Base-by-base conservation (phyloP, 2,888 invertebrate species). In the Trichogramma dendrolimi region DNA sequence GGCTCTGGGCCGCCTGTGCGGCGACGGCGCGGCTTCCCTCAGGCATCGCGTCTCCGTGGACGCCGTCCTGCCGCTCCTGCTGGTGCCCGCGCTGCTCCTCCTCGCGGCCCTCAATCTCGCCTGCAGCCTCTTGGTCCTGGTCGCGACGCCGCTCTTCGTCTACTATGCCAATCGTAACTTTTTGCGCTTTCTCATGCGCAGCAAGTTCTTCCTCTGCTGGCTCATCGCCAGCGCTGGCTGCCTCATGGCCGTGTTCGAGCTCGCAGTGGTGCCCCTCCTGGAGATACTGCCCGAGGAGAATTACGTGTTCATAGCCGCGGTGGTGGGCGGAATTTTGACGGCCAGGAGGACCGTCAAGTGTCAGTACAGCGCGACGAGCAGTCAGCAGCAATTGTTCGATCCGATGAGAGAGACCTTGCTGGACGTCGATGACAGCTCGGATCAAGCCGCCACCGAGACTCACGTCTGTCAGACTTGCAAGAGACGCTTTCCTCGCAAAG, bases 141-240 rank as follows among this genome's bases (percentile, higher is more conserved):
- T 75, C 8, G 58, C 72, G 11, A 75, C 78, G 5, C 77, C 78
- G n/a, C 64, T 76, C 1, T 67, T 78, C 53, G 68, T 79, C 52
- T 79, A 78, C 60, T 79, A 78, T 62, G 60, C 78, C 4, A 72
- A 79, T 58, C 74, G 74, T 53, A 76, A 77, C 68, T 78, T 79
- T 59, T 67, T 79, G 6, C 63, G 69, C 51, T 78, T 79, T 62
- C 60, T 77, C 11, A 73, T 77, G 4, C 83, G 86, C 63, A 88
- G 91, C 2, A 86, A 86, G 72, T 91, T 92, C 77, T 91, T 91
- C 76, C 83, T 85, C 64, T 84, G 87, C 68, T 92, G 92, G 91
- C 84, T 87, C 1, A 73, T 89, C 49, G 85, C 87, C 51, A 90
- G 91, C 7, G 82, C 86, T 4, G 70, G 86, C 4, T 83, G 84